Evolutionary conservation across 2,113 vertebrate species (phyloP).

Genomic region (Aegotheles bennettii): DNA sequence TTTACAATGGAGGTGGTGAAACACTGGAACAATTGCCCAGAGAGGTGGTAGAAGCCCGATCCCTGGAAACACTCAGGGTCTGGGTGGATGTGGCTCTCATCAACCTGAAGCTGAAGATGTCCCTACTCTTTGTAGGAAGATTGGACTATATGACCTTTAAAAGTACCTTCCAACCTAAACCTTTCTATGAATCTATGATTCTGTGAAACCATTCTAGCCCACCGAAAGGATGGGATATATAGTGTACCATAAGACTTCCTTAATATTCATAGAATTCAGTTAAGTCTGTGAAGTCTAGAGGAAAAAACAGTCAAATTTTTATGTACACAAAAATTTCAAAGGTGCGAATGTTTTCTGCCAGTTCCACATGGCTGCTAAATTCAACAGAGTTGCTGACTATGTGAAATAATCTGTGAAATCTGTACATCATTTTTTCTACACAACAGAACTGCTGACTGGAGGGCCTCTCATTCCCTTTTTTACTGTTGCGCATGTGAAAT

Average conservation of each 20-base stretch:
- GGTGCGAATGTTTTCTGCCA: background rate
- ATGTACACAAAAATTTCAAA: background rate
- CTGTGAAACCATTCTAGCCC: background rate
- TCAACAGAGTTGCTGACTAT: background rate
- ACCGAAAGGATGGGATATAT: background rate
- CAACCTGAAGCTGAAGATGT: background rate
- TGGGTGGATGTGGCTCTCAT: background rate
- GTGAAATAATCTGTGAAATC: background rate
- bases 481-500: background rate
- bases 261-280: background rate
- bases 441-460: background rate
- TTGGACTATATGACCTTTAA: background rate
- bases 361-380: background rate
- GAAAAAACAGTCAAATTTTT: background rate
- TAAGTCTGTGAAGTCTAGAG: background rate
- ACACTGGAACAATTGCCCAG: too few relatives aligned
- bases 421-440: background rate
- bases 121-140: background rate
- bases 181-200: background rate
- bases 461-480: background rate
- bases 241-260: background rate
- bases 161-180: background rate
- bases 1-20: background rate
- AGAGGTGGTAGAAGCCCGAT: background rate
- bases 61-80: background rate